A percentile compares a stretch with the other conserved stretches of the same genome.
Conservation (phyloP, 2,797 vertebrate genomes). For the Trachurus trachurus region DNA sequence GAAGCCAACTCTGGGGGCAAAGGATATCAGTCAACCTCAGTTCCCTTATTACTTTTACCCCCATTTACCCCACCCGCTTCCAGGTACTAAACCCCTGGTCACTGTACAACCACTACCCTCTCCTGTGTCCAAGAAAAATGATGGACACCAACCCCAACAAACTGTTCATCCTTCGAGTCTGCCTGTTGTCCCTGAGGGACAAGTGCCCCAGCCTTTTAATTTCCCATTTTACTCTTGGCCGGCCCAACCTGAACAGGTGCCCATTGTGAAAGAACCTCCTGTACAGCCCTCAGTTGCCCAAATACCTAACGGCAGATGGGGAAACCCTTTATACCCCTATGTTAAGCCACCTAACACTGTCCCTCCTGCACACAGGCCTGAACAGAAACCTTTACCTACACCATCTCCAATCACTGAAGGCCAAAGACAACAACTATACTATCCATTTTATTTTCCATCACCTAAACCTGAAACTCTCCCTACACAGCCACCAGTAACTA, state of each 20-base stretch:
- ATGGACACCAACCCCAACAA: neutral
- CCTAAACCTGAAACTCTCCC: neutral
- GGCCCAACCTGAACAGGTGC: neutral
- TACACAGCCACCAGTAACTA: neutral
- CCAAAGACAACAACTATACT: neutral
- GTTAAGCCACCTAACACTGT: neutral
- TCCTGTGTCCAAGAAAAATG: neutral
- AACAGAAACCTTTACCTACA: neutral
- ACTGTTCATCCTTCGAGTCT: neutral
- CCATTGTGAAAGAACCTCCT: neutral
- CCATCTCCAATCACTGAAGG: neutral
- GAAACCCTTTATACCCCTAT: slow-evolving; percentile 11
- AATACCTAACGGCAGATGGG: neutral
- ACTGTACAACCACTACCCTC: neutral
- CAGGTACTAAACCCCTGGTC: neutral
- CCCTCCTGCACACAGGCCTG: slow-evolving; percentile 1
- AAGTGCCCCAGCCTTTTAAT: neutral
- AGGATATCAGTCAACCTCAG: neutral
- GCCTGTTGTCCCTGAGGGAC: neutral
- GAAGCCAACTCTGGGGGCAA: neutral
- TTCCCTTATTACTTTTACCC: slow-evolving; percentile 5
- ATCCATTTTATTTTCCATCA: slow-evolving; percentile 3
- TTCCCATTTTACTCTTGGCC: slow-evolving; percentile 13
- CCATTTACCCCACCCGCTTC: slow-evolving; percentile 3
- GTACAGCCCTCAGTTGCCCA: neutral